These are phyloP conservation scores for Takifugu rubripes DNA, from an alignment of 2,797 vertebrate species.

Conservation along the genomic window DNA sequence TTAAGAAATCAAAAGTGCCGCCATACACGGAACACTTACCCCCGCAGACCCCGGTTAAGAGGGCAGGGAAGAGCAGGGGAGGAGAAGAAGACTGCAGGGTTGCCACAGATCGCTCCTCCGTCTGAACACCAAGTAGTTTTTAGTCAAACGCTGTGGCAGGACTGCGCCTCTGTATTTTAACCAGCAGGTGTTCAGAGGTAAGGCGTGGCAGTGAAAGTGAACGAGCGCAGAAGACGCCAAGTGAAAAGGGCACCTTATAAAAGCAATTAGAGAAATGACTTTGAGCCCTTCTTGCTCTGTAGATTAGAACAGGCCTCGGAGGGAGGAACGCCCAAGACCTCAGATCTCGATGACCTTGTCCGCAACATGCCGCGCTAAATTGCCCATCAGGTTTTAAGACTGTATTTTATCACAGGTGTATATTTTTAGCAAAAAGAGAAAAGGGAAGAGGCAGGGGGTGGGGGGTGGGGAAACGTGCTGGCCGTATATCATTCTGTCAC, in stretches of 20 bases:
- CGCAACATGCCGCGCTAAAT: constrained; percentile 78
- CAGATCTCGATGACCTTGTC: constrained; percentile 68
- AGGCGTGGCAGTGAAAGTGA: constrained; percentile 66
- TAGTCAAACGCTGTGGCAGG: constrained; percentile 15
- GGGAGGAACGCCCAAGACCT: constrained; percentile 57
- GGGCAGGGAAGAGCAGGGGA: not conserved
- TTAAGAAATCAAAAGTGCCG: constrained; percentile 66
- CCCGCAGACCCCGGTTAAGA: constrained; percentile 24
- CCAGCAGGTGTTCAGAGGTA: constrained; percentile 49
- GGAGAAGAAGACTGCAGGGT: not conserved
- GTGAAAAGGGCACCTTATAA: constrained; percentile 80
- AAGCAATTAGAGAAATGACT: constrained; percentile 78
- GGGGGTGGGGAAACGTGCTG: constrained; percentile 46
- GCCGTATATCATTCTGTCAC: constrained; percentile 87
- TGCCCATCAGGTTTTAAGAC: constrained; percentile 75
- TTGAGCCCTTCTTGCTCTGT: constrained; percentile 70
- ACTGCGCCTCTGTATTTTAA: constrained; percentile 21
- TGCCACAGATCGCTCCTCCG: constrained; percentile 3
- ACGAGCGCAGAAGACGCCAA: constrained; percentile 61
- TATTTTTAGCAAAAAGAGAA: constrained; percentile 71
- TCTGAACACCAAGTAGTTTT: constrained; percentile 3
- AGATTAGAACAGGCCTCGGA: constrained; percentile 72
- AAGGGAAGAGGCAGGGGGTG: constrained; percentile 47
- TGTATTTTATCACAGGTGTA: constrained; percentile 74
- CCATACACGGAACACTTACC: constrained; percentile 50